Base-by-base conservation (phyloP, 1,140 invertebrate genomes). In the Nixonia krombeini region DNA sequence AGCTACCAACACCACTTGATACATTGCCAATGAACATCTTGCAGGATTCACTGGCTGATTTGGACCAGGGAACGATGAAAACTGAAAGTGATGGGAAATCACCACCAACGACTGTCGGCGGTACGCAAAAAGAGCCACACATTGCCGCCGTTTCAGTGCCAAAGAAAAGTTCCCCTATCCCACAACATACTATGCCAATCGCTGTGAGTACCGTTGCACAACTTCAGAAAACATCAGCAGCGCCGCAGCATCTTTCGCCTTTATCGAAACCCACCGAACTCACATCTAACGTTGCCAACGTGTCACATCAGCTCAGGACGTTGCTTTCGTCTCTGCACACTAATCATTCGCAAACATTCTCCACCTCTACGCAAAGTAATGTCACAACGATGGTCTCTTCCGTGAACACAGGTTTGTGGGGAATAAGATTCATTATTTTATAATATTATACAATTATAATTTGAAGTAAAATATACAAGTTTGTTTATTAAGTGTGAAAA, bases 261-360 rank as follows among this genome's bases (percentile, higher is more conserved):
- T 65, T 92, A 1, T 91, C 90, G 0, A 90, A 91, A 76, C 90
- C 91, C 0, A 88, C 89, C 0, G 90, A 92, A 65, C 78, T 92
- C 9, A 91, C 90, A 2, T 89, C 89, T 1, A 91, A 91, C 51
- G 90, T 91, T 65, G 90, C 88, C 0, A 91, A 90, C 70, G 90
- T 89, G 0, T 90, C 90, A 1, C 89, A 91, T 74, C 91, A 91
- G 67, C 59, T 91, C 28, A 78, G 89, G 8, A 89, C 74, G 6
- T 55, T 85, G 7, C 31, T 85, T 0, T 85, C 84, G 0, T 85
- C 83, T 1, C 37, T 85, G 16, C 81, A 85, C 16, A 72, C 74
- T 0, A 84, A 81, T 52, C 67, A 82, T 23, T 64, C 77, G 0
- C 80, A 82, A 38, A 76, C 68, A n/a, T 82, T 75, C 18, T 55